These are phyloP conservation scores for Nysson spinosus DNA, from an alignment of 2,888 invertebrate species.

Conservation along the genomic window DNA sequence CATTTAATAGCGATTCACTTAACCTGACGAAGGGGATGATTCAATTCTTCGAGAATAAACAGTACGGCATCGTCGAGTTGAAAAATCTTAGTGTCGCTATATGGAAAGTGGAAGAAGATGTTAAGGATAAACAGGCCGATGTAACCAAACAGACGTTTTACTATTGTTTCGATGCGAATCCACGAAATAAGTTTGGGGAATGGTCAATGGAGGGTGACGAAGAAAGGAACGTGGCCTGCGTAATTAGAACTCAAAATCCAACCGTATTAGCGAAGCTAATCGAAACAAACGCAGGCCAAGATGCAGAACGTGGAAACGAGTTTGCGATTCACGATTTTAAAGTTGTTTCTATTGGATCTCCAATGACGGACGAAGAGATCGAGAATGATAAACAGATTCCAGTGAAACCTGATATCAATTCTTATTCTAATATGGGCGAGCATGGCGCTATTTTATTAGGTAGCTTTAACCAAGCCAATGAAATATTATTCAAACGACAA, in stretches of 20 bases:
- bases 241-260: slow-evolving; percentile 70
- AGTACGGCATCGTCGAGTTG: slow-evolving; percentile 73
- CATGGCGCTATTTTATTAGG: slow-evolving; percentile 72
- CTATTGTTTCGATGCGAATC: slow-evolving; percentile 78
- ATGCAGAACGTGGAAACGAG: slow-evolving; percentile 48
- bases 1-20: slow-evolving; percentile 52
- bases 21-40: slow-evolving; percentile 72
- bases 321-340: slow-evolving; percentile 67
- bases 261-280: slow-evolving; percentile 72
- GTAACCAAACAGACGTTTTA: slow-evolving; percentile 62
- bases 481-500: slow-evolving; percentile 77
- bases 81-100: slow-evolving; percentile 74
- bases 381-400: slow-evolving; percentile 64
- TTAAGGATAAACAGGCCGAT: slow-evolving; percentile 42
- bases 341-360: slow-evolving; percentile 52
- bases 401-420: slow-evolving; percentile 74
- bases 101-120: slow-evolving; percentile 75
- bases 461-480: slow-evolving; percentile 70
- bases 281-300: slow-evolving; percentile 59
- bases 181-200: slow-evolving; percentile 69
- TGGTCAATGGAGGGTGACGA: slow-evolving; percentile 31
- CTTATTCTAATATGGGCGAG: slow-evolving; percentile 74
- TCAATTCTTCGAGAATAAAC: slow-evolving; percentile 71
- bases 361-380: slow-evolving; percentile 69
- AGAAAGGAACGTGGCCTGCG: slow-evolving; percentile 69